Evolutionary conservation across 2,888 invertebrate genomes (phyloP), one percentile per base, ranked within the genome.

Genomic region (Cheilosia variabilis): DNA sequence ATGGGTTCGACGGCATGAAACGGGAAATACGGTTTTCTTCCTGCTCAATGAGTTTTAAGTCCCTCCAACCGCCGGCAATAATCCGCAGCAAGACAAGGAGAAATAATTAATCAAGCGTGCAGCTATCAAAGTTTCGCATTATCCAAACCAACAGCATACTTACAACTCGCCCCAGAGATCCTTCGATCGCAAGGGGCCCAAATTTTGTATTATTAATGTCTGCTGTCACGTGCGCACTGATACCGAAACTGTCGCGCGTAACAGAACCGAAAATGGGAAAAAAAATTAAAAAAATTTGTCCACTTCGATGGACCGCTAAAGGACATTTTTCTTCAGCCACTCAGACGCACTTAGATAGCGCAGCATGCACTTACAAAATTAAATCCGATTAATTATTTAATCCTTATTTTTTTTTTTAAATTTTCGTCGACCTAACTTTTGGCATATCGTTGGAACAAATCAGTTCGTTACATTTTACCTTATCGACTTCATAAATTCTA

Each of bases 391-490:
- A 75, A 83, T 69, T 79, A 57, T 45, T 50, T 19, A 22, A 24
- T 55, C 17, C 43, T 62, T 55, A 5, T 4, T 19, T 41, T 24
- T 27, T 17, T 47, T 58, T 6, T 15, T 22, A 6, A 31, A 1
- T 13, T 55, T 72, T 52, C 68, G 57, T 10, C 22, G 52, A 1
- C 41, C 45, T 4, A 34, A 78, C 43, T 78, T 66, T 62, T 65
- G 45, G 73, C 31, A 47, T 71, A 47, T 19, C 45, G 7, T 3
- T 7, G 52, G 60, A 73, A 7, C 17, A 65, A 79, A 79, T 78
- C 84, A 80, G 52, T 84, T 75, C 84, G 80, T 80, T 84, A 84
- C 84, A 84, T 84, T 84, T 84, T 69, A 47, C 69, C 80, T 80
- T 84, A 84, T 84, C 84, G 84, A n/a, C 69, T 69, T 80, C 80